Evolutionary conservation across 2,113 vertebrate species (phyloP).

Genomic region (Sorex araneus): DNA sequence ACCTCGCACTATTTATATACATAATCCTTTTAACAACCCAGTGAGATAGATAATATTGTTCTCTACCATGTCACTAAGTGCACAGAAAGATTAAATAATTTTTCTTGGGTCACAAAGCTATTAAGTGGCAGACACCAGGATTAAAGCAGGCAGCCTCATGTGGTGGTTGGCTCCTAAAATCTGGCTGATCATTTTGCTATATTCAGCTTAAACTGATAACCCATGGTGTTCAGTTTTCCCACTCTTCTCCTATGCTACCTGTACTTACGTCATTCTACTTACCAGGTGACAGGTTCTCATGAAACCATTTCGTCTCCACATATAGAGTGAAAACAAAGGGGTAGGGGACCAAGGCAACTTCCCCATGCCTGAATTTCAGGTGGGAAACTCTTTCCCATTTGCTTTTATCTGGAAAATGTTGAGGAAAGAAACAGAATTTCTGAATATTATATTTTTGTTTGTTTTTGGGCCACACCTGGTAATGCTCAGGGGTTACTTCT

Average conservation of each 20-base stretch:
- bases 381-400: slow-evolving; percentile 85
- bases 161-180: background rate
- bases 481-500: too few relatives aligned
- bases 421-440: too few relatives aligned
- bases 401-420: slow-evolving; percentile 83
- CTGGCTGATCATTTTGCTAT: too few relatives aligned
- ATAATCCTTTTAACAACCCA: slow-evolving; percentile 51
- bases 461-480: too few relatives aligned
- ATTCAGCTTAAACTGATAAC: too few relatives aligned
- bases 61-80: slow-evolving; percentile 41
- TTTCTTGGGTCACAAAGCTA: background rate
- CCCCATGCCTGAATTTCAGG: slow-evolving; percentile 83
- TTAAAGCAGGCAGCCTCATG: background rate
- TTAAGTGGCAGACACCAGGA: slow-evolving; percentile 18
- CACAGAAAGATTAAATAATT: slow-evolving; percentile 12
- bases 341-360: slow-evolving; percentile 75
- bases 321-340: slow-evolving; percentile 86
- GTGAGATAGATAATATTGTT: background rate
- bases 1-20: background rate
- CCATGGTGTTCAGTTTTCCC: background rate
- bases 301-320: slow-evolving; percentile 80
- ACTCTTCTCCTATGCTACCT: background rate
- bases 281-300: slow-evolving; percentile 66
- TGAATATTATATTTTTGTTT: too few relatives aligned
- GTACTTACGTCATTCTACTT: slow-evolving; percentile 33